Evolutionary conservation across 2,113 vertebrate species (phyloP), one percentile per base, ranked within the genome.

Genomic region (Acanthisitta chloris): DNA sequence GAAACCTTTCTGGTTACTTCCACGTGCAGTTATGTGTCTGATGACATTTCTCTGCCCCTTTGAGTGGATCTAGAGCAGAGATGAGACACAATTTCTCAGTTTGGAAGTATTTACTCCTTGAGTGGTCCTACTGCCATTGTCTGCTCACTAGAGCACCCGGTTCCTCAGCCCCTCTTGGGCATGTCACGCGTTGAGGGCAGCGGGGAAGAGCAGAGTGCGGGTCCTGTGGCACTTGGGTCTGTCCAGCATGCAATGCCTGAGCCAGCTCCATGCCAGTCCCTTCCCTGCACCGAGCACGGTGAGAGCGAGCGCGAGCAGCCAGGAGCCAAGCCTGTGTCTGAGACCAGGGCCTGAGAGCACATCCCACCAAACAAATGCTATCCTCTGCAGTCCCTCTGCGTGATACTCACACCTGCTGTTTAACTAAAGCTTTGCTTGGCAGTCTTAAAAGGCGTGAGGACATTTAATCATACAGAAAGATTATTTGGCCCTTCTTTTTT

Each of bases 261-360:
- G 62, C 40, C 1, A 0, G 46, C 15, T 90, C 51, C 9, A 0
- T 1, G 1, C 5, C 7, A 11, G 12, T 51, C 12, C 34, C 45
- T 54, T n/a, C 51, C 31, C 31, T 59, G 52, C 1, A 1, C 21
- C 3, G 0, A 45, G 34, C 69, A 24, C 45, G 14, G 49, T 0
- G 0, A 52, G n/a, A 40, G 51, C 3, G 2, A 42, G n/a, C n/a
- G n/a, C n/a, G n/a, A n/a, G n/a, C 2, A 1, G 38, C 33, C 0
- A 1, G 48, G 54, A 88, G 49, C n/a, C 43, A 29, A 17, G 46
- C 25, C 31, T 34, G 10, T 15, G 42, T 17, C 51, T 2, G 5
- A 54, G 33, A 21, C 10, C 33, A 18, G 26, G 38, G 25, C 33
- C 40, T 4, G 9, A 38, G 28, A 45, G 33, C 65, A 18, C 28